A percentile compares a stretch with the other conserved stretches of the same genome.
These are phyloP conservation scores for Patella ulyssiponensis DNA, from an alignment of 2,888 invertebrate genomes.

Conservation along the genomic window DNA sequence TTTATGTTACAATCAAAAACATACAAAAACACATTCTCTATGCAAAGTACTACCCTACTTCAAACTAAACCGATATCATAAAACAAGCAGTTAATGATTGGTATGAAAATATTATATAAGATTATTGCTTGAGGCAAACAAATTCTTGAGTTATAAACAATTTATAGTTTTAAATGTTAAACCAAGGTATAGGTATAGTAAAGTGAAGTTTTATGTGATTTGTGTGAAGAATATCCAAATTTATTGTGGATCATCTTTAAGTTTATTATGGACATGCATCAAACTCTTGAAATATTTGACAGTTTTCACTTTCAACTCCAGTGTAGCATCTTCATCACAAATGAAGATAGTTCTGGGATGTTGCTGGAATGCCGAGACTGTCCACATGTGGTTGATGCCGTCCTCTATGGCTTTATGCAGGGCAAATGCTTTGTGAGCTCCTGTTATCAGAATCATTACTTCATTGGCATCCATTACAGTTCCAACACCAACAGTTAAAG, in stretches of 20 bases:
- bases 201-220: too few species aligned
- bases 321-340: slow-evolving; percentile 97
- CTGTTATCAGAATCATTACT: slow-evolving; percentile 97
- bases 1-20: too few species aligned
- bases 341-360: slow-evolving; percentile 93
- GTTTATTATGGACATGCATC: slow-evolving; percentile 70
- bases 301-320: slow-evolving; percentile 96
- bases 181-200: too few species aligned
- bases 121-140: too few species aligned
- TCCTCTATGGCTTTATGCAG: slow-evolving; percentile 98
- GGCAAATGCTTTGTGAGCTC: slow-evolving; percentile 95
- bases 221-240: neutral
- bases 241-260: slow-evolving; percentile 53
- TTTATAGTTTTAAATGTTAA: too few species aligned
- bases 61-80: too few species aligned
- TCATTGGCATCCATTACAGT: slow-evolving; percentile 99
- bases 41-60: too few species aligned
- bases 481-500: slow-evolving; percentile 97
- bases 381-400: slow-evolving; percentile 99
- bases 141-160: too few species aligned
- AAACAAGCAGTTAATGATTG: too few species aligned
- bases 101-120: too few species aligned
- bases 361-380: slow-evolving; percentile 96
- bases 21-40: too few species aligned
- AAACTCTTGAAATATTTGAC: slow-evolving; percentile 94